phyloP scores from a whole-genome alignment of 2,113 vertebrate species.

The Larimichthys polyactis region DNA sequence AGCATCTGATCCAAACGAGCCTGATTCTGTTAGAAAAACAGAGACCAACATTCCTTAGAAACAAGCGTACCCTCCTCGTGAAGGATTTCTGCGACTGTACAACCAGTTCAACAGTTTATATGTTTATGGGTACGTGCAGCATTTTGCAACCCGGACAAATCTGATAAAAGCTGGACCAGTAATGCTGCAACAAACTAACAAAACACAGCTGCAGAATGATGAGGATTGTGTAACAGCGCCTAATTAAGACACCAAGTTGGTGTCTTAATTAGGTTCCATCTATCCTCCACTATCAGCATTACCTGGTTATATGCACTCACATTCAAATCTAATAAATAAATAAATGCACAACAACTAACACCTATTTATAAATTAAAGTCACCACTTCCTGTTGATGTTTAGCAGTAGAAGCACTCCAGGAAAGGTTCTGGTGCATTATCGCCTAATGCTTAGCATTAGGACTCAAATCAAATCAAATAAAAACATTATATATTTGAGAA shows the following conservation, averaged over 20 bases:
- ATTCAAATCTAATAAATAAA: not conserved
- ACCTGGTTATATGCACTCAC: not conserved
- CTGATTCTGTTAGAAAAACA: conserved; percentile 26
- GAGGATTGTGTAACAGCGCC: not conserved
- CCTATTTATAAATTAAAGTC: no score
- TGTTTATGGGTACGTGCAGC: not conserved
- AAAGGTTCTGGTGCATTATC: not conserved
- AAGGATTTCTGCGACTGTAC: conserved; percentile 30
- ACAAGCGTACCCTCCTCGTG: not conserved
- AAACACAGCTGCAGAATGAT: not conserved
- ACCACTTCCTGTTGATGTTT: not conserved
- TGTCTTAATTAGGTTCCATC: not conserved
- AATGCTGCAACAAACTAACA: no score
- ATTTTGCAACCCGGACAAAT: not conserved
- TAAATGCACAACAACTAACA: not conserved
- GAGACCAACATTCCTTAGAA: conserved; percentile 65
- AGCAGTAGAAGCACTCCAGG: not conserved
- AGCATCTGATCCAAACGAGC: conserved; percentile 12
- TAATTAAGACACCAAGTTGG: no score
- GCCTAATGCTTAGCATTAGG: not conserved
- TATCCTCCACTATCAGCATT: conserved; percentile 13
- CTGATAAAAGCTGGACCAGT: not conserved
- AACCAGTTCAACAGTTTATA: not conserved
- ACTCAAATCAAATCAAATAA: not conserved
- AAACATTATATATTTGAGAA: not conserved